A percentile compares a stretch with the other conserved stretches of the same genome.
These are phyloP conservation scores for Dendroctonus valens DNA, from an alignment of 1,140 invertebrate species.

Conservation along the genomic window DNA sequence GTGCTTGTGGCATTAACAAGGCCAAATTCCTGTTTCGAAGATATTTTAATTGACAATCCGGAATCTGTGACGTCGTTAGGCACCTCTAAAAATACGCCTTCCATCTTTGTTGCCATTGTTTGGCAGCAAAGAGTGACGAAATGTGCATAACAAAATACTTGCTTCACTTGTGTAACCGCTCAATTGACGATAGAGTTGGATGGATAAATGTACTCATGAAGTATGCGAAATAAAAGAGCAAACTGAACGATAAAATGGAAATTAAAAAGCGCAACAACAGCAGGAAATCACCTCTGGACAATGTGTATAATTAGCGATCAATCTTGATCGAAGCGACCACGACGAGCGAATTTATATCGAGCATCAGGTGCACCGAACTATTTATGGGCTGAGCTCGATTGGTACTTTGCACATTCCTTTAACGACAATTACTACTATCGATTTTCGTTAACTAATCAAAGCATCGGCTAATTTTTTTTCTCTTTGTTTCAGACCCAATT, in stretches of 20 bases:
- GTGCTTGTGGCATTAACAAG: slow-evolving; percentile 12
- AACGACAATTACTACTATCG: neutral
- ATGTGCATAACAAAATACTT: slow-evolving; percentile 11
- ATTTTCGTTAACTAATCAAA: slow-evolving; percentile 3
- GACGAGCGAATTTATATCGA: slow-evolving; percentile 26
- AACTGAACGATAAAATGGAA: slow-evolving; percentile 8
- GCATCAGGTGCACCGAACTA: slow-evolving; percentile 24
- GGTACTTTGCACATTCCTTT: neutral
- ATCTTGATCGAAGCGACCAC: slow-evolving; percentile 23
- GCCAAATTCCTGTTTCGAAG: slow-evolving; percentile 7
- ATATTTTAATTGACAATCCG: slow-evolving; percentile 29
- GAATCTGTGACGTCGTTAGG: slow-evolving; percentile 20
- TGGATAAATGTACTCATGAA: too few relatives aligned
- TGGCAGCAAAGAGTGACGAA: slow-evolving; percentile 22
- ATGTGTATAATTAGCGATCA: slow-evolving; percentile 33
- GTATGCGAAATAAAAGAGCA: neutral
- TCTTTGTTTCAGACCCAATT: slow-evolving; percentile 58
- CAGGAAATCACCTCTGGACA: slow-evolving; percentile 18
- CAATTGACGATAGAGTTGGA: too few relatives aligned
- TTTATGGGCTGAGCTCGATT: slow-evolving; percentile 21
- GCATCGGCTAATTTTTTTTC: neutral
- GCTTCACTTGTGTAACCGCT: too few relatives aligned
- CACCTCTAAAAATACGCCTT: slow-evolving; percentile 17
- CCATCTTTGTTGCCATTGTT: slow-evolving; percentile 12
- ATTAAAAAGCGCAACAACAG: slow-evolving; percentile 5